Evolutionary conservation across 2,113 vertebrate species (phyloP).

Genomic region (Silurus asotus): DNA sequence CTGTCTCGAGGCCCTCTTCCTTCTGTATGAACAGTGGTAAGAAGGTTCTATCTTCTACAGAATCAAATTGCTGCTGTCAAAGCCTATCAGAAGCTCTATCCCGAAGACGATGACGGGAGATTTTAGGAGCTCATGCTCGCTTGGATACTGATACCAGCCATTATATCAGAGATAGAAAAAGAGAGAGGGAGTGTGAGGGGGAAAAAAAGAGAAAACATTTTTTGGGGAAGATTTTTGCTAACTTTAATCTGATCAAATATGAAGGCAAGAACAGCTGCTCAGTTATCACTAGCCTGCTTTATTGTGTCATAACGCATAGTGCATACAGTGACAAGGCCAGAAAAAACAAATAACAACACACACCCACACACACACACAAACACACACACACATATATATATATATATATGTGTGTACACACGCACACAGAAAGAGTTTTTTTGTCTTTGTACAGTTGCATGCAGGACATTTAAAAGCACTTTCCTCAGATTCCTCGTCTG

Average conservation of each 20-base stretch:
- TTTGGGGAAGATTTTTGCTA: neutral
- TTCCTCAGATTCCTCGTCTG: neutral
- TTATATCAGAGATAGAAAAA: slow-evolving; percentile 40
- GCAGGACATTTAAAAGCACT: slow-evolving; percentile 10
- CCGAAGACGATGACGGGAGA: slow-evolving; percentile 61
- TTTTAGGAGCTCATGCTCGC: slow-evolving; percentile 57
- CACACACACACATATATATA: too few species aligned
- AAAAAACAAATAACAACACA: too few species aligned
- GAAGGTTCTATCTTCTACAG: slow-evolving; percentile 62
- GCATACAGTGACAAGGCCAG: neutral
- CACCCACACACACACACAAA: too few species aligned
- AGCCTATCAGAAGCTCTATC: slow-evolving; percentile 69
- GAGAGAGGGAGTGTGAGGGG: neutral
- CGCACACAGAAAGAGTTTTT: neutral
- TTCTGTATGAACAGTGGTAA: slow-evolving; percentile 60
- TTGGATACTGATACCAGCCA: slow-evolving; percentile 58
- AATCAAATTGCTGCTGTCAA: slow-evolving; percentile 76
- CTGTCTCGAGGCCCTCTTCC: slow-evolving; percentile 30
- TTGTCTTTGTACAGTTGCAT: neutral
- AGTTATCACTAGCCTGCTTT: neutral
- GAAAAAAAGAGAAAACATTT: neutral
- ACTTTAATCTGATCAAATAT: neutral
- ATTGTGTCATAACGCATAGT: neutral
- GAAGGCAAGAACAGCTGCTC: neutral
- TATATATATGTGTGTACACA: too few species aligned